Evolutionary conservation across 92 coral and sea anemone genomes (phyloP), one percentile per base, ranked within the genome.

Genomic region (Blastomussa wellsi): DNA sequence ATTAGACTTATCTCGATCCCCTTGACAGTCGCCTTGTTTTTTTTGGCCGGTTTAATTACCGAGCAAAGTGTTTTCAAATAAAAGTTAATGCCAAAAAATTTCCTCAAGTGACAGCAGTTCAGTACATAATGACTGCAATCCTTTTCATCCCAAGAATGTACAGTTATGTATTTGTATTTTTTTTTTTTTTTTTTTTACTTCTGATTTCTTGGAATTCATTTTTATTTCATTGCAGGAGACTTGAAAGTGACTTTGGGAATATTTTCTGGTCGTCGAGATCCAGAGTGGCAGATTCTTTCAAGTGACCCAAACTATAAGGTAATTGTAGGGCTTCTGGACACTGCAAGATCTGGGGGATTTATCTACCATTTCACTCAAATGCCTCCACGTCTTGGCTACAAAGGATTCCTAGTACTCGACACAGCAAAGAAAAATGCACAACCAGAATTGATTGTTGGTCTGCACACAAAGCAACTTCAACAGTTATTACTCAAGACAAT

Each of bases 301-400:
- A 76, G 39, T 33, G 77, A 89, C 77, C 72, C 79, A 31, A 79
- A 65, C 29, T 86, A 85, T 7, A 67, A 44, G 1, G 19, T 37
- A 35, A 86, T 89, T 29, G 15, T 24, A 38, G 32, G 22, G 26
- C 77, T 72, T 33, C 65, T 89, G 9, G 60, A 19, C n/a, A 28
- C 11, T 35, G 89, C 80, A 6, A 15, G 53, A 33, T 13, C 12
- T 4, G 32, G 8, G 16, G 44, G 53, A 15, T 47, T 44, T 17
- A 69, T 52, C 31, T 68, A 70, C 47, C 5, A 20, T 24, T 72
- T 29, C 19, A 5, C 0, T 17, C 26, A 79, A 35, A 70, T 79
- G 82, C 89, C 86, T 4, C 20, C 84, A 5, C 70, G 86, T 53
- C 89, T 86, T 86, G 89, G 89, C 70, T 86, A 6, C 48, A 79